phyloP scores from a whole-genome alignment of 2,797 vertebrate genomes.

The Heterohyrax brucei region DNA sequence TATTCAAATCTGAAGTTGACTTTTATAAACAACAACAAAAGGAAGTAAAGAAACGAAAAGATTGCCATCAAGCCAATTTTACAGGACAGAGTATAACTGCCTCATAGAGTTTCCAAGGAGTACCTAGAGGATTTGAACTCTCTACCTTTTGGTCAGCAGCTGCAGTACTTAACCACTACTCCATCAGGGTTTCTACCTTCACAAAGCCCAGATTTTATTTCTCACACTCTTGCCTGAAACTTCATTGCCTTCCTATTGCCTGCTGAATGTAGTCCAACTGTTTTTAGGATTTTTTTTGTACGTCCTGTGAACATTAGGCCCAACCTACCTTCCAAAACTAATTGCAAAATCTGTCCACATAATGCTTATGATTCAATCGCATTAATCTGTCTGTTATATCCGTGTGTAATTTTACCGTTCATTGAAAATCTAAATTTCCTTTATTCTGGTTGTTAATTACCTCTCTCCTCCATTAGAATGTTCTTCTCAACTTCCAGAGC shows the following conservation, averaged over 20 bases:
- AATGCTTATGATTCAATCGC: background rate
- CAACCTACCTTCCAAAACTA: background rate
- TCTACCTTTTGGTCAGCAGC: too few species aligned
- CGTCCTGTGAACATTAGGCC: background rate
- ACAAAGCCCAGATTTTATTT: background rate
- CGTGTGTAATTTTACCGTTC: background rate
- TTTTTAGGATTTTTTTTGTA: background rate
- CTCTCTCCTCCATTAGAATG: background rate
- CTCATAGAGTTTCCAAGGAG: too few species aligned
- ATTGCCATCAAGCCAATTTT: too few species aligned
- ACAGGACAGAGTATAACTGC: too few species aligned
- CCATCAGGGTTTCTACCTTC: background rate
- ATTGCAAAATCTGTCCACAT: background rate
- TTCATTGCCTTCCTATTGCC: background rate
- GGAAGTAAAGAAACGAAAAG: too few species aligned
- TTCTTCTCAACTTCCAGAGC: background rate
- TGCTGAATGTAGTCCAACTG: background rate
- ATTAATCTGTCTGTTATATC: background rate
- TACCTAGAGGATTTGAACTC: too few species aligned
- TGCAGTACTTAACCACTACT: too few species aligned
- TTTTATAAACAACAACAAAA: too few species aligned
- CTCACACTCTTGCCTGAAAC: background rate
- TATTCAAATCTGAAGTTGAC: background rate
- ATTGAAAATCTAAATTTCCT: conserved; percentile 7
- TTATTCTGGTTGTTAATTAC: background rate